These are phyloP conservation scores for Sebastes cheni DNA, from an alignment of 2,797 vertebrate species.

Conservation along the genomic window DNA sequence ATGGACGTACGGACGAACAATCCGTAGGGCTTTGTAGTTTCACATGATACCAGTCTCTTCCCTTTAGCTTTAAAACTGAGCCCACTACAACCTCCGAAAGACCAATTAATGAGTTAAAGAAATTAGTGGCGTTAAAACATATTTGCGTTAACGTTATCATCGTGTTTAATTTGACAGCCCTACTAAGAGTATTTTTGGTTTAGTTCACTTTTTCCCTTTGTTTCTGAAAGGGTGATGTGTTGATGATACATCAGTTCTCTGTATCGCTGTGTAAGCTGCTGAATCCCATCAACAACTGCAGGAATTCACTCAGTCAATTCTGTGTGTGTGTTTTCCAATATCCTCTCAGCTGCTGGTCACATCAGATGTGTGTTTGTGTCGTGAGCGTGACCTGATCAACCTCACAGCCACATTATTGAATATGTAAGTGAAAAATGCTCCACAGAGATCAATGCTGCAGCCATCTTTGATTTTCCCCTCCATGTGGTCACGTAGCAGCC, in stretches of 20 bases:
- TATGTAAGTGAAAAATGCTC: constrained; percentile 66
- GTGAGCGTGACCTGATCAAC: constrained; percentile 32
- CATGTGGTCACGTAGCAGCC: constrained; percentile 14
- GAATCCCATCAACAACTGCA: constrained; percentile 27
- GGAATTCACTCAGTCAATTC: constrained; percentile 21
- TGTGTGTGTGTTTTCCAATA: neutral
- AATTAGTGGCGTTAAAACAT: too few species aligned
- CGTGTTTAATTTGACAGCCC: too few species aligned
- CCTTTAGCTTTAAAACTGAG: too few species aligned
- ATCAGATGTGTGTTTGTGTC: neutral
- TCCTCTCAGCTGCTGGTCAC: neutral
- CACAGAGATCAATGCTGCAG: constrained; percentile 64
- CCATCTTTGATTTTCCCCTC: constrained; percentile 69
- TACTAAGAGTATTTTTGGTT: too few species aligned
- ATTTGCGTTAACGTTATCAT: too few species aligned
- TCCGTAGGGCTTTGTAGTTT: too few species aligned
- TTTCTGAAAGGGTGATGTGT: neutral
- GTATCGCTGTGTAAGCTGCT: constrained; percentile 45
- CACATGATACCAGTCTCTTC: too few species aligned
- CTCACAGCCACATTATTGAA: constrained; percentile 52
- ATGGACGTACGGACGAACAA: too few species aligned
- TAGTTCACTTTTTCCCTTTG: neutral
- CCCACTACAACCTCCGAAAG: too few species aligned
- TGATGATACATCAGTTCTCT: neutral
- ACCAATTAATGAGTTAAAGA: too few species aligned